These are phyloP conservation scores for Spilarctia lutea DNA, from an alignment of 2,888 invertebrate species.

Conservation along the genomic window DNA sequence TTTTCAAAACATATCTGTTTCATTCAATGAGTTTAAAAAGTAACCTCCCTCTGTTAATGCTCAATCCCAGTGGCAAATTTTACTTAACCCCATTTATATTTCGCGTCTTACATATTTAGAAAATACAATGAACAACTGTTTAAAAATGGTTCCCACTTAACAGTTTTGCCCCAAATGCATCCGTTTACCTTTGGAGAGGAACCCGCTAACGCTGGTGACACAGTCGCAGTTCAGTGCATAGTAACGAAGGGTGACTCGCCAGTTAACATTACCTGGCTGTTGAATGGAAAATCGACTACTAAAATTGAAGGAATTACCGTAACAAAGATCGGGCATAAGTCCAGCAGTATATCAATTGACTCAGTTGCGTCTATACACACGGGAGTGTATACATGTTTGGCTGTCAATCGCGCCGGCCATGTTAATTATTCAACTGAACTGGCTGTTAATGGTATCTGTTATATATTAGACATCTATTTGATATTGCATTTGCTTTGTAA, in stretches of 20 bases:
- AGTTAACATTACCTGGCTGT: constrained; percentile 91
- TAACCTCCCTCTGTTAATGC: background rate
- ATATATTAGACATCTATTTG: constrained; percentile 26
- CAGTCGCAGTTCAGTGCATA: constrained; percentile 91
- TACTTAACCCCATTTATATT: background rate
- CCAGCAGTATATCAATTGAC: constrained; percentile 91
- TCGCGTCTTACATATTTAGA: background rate
- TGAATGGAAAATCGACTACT: constrained; percentile 88
- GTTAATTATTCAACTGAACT: constrained; percentile 89
- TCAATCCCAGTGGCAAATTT: background rate
- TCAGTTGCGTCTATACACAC: constrained; percentile 91
- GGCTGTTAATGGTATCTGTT: constrained; percentile 89
- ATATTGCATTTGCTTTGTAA: constrained; percentile 33
- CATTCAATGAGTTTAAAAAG: background rate
- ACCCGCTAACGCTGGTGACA: constrained; percentile 92
- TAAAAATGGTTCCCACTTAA: constrained; percentile 24
- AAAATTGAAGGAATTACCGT: constrained; percentile 85
- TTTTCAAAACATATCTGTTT: background rate
- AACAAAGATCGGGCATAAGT: constrained; percentile 87
- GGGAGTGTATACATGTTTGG: constrained; percentile 91
- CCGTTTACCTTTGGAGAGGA: constrained; percentile 93
- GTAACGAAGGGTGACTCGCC: constrained; percentile 93
- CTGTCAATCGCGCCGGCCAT: constrained; percentile 89
- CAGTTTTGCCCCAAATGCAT: constrained; percentile 92
- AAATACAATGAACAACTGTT: background rate